phyloP scores from a whole-genome alignment of 2,113 vertebrate genomes.

The Callopanchax toddi region DNA sequence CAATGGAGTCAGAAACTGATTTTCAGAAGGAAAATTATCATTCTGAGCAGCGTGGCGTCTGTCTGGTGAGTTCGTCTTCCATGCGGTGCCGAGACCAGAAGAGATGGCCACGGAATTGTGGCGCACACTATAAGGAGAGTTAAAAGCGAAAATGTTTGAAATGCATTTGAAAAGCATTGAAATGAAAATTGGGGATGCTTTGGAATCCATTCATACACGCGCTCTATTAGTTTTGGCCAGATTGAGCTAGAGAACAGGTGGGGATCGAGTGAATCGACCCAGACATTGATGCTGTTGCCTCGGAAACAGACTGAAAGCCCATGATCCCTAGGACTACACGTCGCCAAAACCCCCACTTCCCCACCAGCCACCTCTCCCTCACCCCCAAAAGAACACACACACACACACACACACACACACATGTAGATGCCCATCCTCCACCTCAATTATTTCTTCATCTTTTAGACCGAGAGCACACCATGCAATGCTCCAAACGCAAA shows the following conservation, averaged over 20 bases:
- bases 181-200: constrained; percentile 64
- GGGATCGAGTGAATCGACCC: constrained; percentile 50
- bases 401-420: background rate
- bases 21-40: constrained; percentile 72
- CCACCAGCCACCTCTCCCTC: background rate
- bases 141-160: constrained; percentile 70
- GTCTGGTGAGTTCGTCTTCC: constrained; percentile 67
- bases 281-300: constrained; percentile 63
- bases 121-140: constrained; percentile 41
- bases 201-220: constrained; percentile 57
- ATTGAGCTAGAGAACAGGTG: constrained; percentile 43
- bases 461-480: constrained; percentile 40
- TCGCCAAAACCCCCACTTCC: constrained; percentile 9
- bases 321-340: constrained; percentile 21
- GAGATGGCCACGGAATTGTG: constrained; percentile 41
- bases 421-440: constrained; percentile 50
- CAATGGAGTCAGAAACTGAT: constrained; percentile 62
- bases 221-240: constrained; percentile 60
- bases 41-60: constrained; percentile 61
- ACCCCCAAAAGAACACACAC: constrained; percentile 3
- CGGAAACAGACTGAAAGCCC: constrained; percentile 28
- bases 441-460: constrained; percentile 60
- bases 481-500: constrained; percentile 66
- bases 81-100: constrained; percentile 19
- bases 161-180: constrained; percentile 64